Conservation (phyloP, 2,888 invertebrate species). For the Pomacea canaliculata region DNA sequence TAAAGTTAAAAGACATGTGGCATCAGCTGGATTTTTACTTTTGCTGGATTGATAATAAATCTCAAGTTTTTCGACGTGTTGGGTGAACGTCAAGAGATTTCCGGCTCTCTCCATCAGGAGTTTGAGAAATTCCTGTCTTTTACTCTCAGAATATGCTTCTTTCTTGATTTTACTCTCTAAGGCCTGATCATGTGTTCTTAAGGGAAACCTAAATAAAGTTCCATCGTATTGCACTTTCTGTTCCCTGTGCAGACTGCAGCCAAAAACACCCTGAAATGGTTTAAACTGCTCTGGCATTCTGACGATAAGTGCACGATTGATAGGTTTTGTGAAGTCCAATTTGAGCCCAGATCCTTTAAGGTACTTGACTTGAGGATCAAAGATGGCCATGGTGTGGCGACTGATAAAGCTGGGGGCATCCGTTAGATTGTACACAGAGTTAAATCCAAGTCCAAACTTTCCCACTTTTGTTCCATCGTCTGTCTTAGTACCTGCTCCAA, state of each 20-base stretch:
- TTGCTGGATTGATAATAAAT: constrained; percentile 49
- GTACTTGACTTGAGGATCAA: constrained; percentile 63
- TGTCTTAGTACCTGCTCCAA: constrained; percentile 59
- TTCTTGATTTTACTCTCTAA: constrained; percentile 54
- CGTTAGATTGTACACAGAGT: constrained; percentile 65
- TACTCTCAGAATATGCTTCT: constrained; percentile 44
- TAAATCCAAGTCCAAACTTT: constrained; percentile 64
- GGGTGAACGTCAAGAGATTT: constrained; percentile 61
- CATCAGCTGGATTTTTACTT: constrained; percentile 8
- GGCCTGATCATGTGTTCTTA: constrained; percentile 57
- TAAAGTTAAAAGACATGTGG: constrained; percentile 13
- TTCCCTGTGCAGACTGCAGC: constrained; percentile 38
- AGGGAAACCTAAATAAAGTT: constrained; percentile 63
- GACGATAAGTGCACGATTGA: constrained; percentile 37
- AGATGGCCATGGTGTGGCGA: constrained; percentile 58
- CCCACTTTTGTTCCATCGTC: constrained; percentile 54
- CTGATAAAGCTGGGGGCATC: constrained; percentile 66
- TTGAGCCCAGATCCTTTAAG: constrained; percentile 53
- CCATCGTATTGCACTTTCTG: constrained; percentile 37
- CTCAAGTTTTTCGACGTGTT: constrained; percentile 53
- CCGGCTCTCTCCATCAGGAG: constrained; percentile 50
- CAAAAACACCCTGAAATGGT: constrained; percentile 54
- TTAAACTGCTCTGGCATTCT: constrained; percentile 49
- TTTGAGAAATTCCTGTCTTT: constrained; percentile 50
- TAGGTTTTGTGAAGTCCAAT: constrained; percentile 38